Conservation (phyloP, 92 coral and sea anemone genomes). For the Montipora capitata region DNA sequence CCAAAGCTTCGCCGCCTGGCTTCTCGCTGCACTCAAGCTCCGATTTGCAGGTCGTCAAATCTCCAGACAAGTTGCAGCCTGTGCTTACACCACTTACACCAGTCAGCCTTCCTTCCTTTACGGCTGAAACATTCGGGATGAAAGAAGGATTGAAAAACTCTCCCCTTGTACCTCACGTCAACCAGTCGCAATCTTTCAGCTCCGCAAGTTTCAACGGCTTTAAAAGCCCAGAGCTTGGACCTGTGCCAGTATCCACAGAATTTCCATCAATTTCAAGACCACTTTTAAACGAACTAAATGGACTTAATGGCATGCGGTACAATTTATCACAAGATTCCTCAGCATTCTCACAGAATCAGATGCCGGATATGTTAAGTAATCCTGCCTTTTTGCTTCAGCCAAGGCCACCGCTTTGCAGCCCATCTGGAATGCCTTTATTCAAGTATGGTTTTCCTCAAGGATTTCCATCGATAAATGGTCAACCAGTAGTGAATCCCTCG, state of each 20-base stretch:
- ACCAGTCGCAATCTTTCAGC: slow-evolving; percentile 77
- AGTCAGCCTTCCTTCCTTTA: slow-evolving; percentile 89
- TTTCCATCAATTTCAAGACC: slow-evolving; percentile 95
- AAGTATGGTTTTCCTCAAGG: slow-evolving; percentile 96
- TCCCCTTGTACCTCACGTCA: slow-evolving; percentile 84
- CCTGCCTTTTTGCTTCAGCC: slow-evolving; percentile 97
- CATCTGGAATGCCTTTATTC: slow-evolving; percentile 96
- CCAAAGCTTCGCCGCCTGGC: slow-evolving; percentile 81
- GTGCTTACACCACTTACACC: slow-evolving; percentile 98
- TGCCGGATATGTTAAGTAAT: slow-evolving; percentile 91
- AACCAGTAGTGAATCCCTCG: slow-evolving; percentile 83
- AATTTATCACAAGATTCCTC: slow-evolving; percentile 81
- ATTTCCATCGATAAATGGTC: slow-evolving; percentile 93
- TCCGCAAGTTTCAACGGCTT: slow-evolving; percentile 95
- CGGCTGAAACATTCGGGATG: slow-evolving; percentile 91
- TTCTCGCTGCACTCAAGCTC: slow-evolving; percentile 80
- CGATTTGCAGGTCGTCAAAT: slow-evolving; percentile 76
- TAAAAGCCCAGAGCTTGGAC: slow-evolving; percentile 96
- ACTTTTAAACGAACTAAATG: slow-evolving; percentile 91
- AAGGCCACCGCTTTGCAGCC: slow-evolving; percentile 92
- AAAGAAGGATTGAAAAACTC: slow-evolving; percentile 87
- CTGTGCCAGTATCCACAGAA: slow-evolving; percentile 91
- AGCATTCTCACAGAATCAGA: slow-evolving; percentile 91
- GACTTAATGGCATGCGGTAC: slow-evolving; percentile 83
- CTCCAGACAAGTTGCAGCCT: slow-evolving; percentile 92